Evolutionary conservation across 2,113 vertebrate genomes (phyloP).

Genomic region (Phylloscopus trochiloides): DNA sequence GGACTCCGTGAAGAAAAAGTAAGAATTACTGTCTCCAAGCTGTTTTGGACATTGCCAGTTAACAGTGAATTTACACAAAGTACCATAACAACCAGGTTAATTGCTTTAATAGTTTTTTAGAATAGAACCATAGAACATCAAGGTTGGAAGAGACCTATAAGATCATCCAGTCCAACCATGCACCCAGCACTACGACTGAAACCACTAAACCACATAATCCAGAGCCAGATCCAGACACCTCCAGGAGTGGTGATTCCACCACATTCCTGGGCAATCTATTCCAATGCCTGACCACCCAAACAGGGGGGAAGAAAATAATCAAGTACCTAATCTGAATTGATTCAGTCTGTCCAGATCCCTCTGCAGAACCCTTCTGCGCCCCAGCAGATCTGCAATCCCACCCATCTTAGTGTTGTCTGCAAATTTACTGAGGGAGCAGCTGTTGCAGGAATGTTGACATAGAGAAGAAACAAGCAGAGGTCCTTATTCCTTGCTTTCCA

Average conservation of each 20-base stretch:
- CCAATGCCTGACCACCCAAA: background rate
- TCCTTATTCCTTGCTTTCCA: background rate
- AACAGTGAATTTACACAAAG: background rate
- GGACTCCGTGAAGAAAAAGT: constrained; percentile 95
- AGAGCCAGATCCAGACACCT: background rate
- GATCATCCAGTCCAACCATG: background rate
- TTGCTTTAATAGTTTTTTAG: background rate
- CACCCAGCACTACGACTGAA: background rate
- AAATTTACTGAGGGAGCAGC: background rate
- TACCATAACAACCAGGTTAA: background rate
- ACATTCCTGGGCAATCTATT: background rate
- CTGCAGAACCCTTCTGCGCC: background rate
- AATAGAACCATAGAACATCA: background rate
- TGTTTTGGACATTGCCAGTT: background rate
- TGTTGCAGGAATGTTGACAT: background rate
- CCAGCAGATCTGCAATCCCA: background rate
- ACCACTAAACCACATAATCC: background rate
- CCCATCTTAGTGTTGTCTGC: background rate
- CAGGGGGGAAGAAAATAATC: too few relatives aligned
- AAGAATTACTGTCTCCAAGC: constrained; percentile 24
- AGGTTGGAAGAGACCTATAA: background rate
- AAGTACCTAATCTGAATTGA: background rate
- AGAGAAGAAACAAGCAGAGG: background rate
- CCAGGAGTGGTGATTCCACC: background rate
- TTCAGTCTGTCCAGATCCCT: background rate